phyloP scores from a whole-genome alignment of 2,888 invertebrate species.

The Pyrrhosoma nymphula region DNA sequence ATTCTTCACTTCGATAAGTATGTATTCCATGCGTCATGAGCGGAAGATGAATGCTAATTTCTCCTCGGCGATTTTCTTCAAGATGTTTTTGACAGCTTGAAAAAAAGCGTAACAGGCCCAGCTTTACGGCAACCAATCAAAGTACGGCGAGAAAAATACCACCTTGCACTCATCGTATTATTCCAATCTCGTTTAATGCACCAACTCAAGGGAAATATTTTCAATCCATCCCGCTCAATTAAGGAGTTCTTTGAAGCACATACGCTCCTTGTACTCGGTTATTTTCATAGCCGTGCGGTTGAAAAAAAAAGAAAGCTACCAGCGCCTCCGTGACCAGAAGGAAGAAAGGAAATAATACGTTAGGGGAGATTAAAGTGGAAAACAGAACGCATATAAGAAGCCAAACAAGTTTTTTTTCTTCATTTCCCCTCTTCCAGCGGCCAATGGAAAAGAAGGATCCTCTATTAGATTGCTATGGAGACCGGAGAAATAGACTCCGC shows the following conservation, averaged over 20 bases:
- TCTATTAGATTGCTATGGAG: conserved; percentile 62
- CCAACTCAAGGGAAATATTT: neutral
- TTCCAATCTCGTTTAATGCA: neutral
- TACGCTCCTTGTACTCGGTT: neutral
- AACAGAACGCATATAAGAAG: conserved; percentile 62
- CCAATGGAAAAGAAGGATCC: conserved; percentile 58
- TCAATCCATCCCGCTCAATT: neutral
- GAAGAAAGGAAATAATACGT: conserved; percentile 55
- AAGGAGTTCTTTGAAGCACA: conserved; percentile 1
- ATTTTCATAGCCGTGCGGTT: conserved; percentile 18
- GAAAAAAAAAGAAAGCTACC: neutral
- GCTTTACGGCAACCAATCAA: neutral
- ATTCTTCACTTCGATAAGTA: neutral
- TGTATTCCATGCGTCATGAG: neutral
- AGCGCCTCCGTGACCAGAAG: conserved; percentile 44
- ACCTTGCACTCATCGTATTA: neutral
- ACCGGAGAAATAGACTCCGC: conserved; percentile 52
- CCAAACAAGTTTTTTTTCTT: conserved; percentile 44
- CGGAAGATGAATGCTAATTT: neutral
- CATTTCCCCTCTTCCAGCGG: neutral
- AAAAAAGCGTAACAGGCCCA: neutral
- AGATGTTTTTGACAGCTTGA: neutral
- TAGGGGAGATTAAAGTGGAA: conserved; percentile 63
- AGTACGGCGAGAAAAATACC: neutral
- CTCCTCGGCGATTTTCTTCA: neutral